Evolutionary conservation across 1,140 invertebrate genomes (phyloP), one percentile per base, ranked within the genome.

Genomic region (Propsilocerus akamusi): DNA sequence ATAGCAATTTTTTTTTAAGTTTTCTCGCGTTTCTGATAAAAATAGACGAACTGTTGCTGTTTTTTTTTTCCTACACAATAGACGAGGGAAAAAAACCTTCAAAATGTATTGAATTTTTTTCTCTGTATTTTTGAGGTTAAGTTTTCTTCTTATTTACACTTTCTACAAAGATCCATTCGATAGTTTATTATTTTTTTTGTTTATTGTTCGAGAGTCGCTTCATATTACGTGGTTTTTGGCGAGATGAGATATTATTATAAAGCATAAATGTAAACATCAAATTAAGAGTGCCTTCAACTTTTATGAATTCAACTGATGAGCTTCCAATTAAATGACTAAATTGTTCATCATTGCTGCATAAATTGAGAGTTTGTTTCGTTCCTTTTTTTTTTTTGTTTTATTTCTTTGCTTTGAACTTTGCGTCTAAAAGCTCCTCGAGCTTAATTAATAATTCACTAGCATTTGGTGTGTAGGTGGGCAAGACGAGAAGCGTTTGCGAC

Each of bases 21-120:
- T 30, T 30, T 30, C 28, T 30, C 28, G 2, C 2, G 2, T 11
- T 41, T 41, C 34, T 41, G 34, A 41, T 41, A 41, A 41, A 41
- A 41, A 41, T 41, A 41, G 34, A 41, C 22, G 34, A 41, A 41
- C 14, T n/a, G n/a, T n/a, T n/a, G 22, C 34, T 41, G 34, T 41
- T 41, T 8, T 41, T 41, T 41, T 41, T n/a, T n/a, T n/a, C n/a
- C n/a, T n/a, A n/a, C n/a, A 41, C 34, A 41, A 41, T 41, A 41
- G 34, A 37, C 6, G 17, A 41, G 22, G 28, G 14, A 30, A 30
- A 3, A n/a, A 30, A 30, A 30, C 28, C 12, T 41, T 41, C 34
- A 20, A 41, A 41, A 37, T 17, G 20, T 20, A 41, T 41, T 20
- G n/a, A 41, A 14, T 41, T 41, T 37, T 37, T 4, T 37, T 37